phyloP scores from a whole-genome alignment of 2,797 vertebrate species.

The Capromys pilorides region DNA sequence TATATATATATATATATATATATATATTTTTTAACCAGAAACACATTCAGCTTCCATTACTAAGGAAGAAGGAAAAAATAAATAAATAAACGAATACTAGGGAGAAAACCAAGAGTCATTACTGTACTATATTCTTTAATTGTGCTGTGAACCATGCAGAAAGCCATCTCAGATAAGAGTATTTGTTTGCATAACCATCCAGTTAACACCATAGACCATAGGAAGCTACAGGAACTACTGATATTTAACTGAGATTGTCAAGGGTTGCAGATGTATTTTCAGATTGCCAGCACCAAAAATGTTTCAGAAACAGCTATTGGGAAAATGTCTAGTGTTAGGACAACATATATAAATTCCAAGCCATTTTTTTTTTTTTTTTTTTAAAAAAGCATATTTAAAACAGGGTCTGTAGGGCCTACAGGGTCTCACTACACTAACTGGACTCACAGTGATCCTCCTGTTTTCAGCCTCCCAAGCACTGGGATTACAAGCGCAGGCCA shows the following conservation, averaged over 20 bases:
- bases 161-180: neutral
- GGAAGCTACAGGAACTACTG: neutral
- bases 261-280: neutral
- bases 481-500: too few species aligned
- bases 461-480: too few species aligned
- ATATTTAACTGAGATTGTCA: neutral
- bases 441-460: too few species aligned
- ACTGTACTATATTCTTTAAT: neutral
- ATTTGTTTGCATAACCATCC: neutral
- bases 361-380: neutral
- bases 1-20: too few species aligned
- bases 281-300: conserved; percentile 8
- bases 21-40: neutral
- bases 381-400: too few species aligned
- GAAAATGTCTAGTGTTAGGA: neutral
- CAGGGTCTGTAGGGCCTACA: too few species aligned
- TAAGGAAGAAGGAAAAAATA: neutral
- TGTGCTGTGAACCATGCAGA: neutral
- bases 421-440: too few species aligned
- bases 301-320: neutral
- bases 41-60: neutral
- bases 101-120: neutral
- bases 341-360: neutral
- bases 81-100: neutral
- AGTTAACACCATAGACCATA: neutral